phyloP scores from a whole-genome alignment of 2,888 invertebrate species.

The Netelia inedita region DNA sequence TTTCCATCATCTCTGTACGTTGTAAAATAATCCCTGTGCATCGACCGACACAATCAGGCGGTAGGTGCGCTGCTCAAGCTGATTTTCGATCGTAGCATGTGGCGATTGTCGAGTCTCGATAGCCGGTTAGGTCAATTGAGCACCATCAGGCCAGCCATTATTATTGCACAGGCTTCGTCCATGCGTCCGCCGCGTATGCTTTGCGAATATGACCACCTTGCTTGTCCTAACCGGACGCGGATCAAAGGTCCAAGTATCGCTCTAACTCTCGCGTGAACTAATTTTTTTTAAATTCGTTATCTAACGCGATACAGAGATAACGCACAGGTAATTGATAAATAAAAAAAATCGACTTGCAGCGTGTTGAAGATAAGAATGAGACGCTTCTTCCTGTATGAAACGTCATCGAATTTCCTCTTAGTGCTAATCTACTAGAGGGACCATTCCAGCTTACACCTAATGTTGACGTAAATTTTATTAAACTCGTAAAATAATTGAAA shows the following conservation, averaged over 20 bases:
- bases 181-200: not conserved
- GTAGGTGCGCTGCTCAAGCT: not conserved
- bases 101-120: constrained; percentile 64
- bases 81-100: constrained; percentile 57
- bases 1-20: not conserved
- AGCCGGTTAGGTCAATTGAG: constrained; percentile 59
- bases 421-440: no score
- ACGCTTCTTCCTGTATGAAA: no score
- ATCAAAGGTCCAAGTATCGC: not conserved
- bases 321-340: constrained; percentile 7
- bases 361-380: not conserved
- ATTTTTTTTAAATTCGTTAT: not conserved
- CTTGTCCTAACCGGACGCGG: not conserved
- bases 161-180: constrained; percentile 2
- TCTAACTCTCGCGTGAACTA: not conserved
- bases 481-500: no score
- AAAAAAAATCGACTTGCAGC: constrained; percentile 13
- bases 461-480: no score
- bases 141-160: constrained; percentile 54
- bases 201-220: not conserved
- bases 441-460: no score
- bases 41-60: not conserved
- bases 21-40: not conserved
- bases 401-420: no score
- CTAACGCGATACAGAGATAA: constrained; percentile 18